A percentile compares a stretch with the other conserved stretches of the same genome.
Evolutionary conservation across 2,113 vertebrate species (phyloP).

Genomic region (Microcebus lehilahytsara): DNA sequence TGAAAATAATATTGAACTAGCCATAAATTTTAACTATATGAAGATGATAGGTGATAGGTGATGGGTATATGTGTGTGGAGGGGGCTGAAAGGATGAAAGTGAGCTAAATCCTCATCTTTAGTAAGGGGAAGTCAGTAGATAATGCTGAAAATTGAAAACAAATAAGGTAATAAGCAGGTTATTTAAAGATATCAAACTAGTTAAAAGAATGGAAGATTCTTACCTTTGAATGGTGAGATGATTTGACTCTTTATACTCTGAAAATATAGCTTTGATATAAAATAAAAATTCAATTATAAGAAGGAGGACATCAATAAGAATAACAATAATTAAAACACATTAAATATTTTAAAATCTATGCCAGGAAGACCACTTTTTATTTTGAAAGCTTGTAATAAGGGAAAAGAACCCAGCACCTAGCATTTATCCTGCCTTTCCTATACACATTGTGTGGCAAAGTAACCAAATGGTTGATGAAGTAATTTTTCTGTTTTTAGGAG

Average conservation of each 20-base stretch:
- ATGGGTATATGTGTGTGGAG: not conserved
- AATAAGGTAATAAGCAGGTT: not conserved
- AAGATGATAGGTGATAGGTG: not conserved
- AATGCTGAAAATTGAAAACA: slow-evolving; percentile 23
- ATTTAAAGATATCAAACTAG: slow-evolving; percentile 23
- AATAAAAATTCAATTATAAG: slow-evolving; percentile 38
- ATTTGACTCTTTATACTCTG: slow-evolving; percentile 17
- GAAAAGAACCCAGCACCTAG: not conserved
- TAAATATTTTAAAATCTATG: not conserved
- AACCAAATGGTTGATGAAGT: not conserved
- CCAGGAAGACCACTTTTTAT: slow-evolving; percentile 4
- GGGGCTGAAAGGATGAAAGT: not conserved
- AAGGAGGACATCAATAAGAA: not conserved
- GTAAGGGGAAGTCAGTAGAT: not conserved
- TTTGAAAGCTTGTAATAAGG: slow-evolving; percentile 41
- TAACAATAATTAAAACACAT: slow-evolving; percentile 33
- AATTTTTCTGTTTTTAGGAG: slow-evolving; percentile 18
- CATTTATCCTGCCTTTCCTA: slow-evolving; percentile 1
- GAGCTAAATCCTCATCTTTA: not conserved
- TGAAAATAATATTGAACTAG: not conserved
- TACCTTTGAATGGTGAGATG: not conserved
- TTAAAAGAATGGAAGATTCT: slow-evolving; percentile 28
- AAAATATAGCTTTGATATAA: slow-evolving; percentile 14
- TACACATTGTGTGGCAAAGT: not conserved
- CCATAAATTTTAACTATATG: not conserved